These are phyloP conservation scores for Mycetomoellerius zeteki DNA, from an alignment of 1,140 invertebrate genomes.

Conservation along the genomic window DNA sequence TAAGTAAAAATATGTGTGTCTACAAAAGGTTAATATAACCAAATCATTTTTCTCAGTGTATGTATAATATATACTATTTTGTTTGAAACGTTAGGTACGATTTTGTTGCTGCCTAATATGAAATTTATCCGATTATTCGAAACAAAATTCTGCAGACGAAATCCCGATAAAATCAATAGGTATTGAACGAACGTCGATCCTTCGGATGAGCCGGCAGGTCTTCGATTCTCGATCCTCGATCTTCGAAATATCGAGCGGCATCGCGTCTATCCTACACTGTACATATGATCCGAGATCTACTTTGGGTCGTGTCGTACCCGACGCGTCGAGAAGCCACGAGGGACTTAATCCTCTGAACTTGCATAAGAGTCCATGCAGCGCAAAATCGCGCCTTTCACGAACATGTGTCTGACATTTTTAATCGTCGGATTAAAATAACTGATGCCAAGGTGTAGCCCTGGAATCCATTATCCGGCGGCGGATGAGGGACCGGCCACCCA, in stretches of 20 bases:
- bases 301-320: slow-evolving; percentile 75
- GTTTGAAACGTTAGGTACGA: background rate
- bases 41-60: too few species aligned
- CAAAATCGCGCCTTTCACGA: slow-evolving; percentile 81
- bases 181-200: slow-evolving; percentile 1
- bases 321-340: slow-evolving; percentile 66
- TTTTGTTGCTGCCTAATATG: background rate
- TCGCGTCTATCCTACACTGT: slow-evolving; percentile 62
- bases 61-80: background rate
- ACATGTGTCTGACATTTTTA: slow-evolving; percentile 87
- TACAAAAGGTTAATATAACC: too few species aligned
- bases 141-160: background rate
- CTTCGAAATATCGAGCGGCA: slow-evolving; percentile 47
- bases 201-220: background rate
- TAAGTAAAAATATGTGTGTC: too few species aligned
- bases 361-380: slow-evolving; percentile 61
- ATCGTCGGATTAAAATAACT: slow-evolving; percentile 86
- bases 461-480: slow-evolving; percentile 82
- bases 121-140: background rate
- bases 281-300: slow-evolving; percentile 59
- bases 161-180: slow-evolving; percentile 33
- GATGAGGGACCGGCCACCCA: slow-evolving; percentile 83
- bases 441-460: slow-evolving; percentile 83
- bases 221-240: slow-evolving; percentile 30
- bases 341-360: slow-evolving; percentile 73